Conservation (phyloP, 2,888 invertebrate species). For the Synergus itoensis region DNA sequence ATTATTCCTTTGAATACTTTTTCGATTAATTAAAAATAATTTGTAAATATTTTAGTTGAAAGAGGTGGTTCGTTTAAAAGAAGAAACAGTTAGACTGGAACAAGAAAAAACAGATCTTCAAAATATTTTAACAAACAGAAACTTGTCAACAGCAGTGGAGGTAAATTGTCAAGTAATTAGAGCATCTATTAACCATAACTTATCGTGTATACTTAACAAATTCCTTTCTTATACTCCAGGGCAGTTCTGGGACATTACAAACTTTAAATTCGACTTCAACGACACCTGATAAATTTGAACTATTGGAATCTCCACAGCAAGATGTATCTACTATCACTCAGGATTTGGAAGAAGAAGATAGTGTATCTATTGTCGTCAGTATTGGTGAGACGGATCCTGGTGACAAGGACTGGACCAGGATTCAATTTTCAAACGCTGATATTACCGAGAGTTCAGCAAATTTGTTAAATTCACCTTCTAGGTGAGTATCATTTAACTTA, state of each 20-base stretch:
- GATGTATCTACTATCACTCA: slow-evolving; percentile 63
- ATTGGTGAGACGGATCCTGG: slow-evolving; percentile 74
- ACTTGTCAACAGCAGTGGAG: slow-evolving; percentile 50
- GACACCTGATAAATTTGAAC: slow-evolving; percentile 75
- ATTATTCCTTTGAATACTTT: slow-evolving; percentile 4
- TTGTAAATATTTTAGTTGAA: slow-evolving; percentile 76
- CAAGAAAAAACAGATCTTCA: slow-evolving; percentile 82
- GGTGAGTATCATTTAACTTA: slow-evolving; percentile 48
- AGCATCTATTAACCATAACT: not conserved
- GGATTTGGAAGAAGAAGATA: slow-evolving; percentile 72
- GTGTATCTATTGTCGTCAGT: slow-evolving; percentile 71
- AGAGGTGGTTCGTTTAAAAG: slow-evolving; percentile 81
- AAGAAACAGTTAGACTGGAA: slow-evolving; percentile 80
- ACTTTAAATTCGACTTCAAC: slow-evolving; percentile 72
- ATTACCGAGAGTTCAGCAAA: slow-evolving; percentile 63
- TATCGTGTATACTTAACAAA: not conserved
- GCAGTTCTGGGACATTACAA: slow-evolving; percentile 64
- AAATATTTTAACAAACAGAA: slow-evolving; percentile 71
- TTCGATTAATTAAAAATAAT: not conserved
- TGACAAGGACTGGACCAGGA: slow-evolving; percentile 78
- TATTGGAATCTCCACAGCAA: slow-evolving; percentile 70
- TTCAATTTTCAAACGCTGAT: slow-evolving; percentile 71
- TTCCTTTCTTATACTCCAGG: slow-evolving; percentile 51
- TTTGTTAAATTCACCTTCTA: slow-evolving; percentile 56
- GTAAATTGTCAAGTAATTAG: slow-evolving; percentile 46